Percentiles rank a stretch among this genome's conserved stretches.
phyloP scores from a whole-genome alignment of 2,888 invertebrate species.

The Strigamia transsilvanica region DNA sequence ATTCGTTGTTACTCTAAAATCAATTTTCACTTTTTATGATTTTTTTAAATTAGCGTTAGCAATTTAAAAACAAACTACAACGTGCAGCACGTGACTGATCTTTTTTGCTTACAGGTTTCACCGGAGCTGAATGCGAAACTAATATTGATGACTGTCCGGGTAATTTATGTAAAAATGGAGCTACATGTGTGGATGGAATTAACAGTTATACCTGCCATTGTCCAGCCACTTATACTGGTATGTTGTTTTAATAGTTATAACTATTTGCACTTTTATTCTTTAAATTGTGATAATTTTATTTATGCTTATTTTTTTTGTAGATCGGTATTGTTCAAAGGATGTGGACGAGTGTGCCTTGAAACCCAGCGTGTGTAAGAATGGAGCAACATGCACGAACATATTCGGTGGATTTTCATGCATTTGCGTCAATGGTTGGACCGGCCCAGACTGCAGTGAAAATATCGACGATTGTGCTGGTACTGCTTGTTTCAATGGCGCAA shows the following conservation, averaged over 20 bases:
- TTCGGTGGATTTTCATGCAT: conserved; percentile 92
- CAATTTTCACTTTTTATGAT: conserved; percentile 21
- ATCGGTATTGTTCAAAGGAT: conserved; percentile 77
- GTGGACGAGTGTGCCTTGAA: conserved; percentile 91
- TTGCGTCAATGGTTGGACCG: conserved; percentile 98
- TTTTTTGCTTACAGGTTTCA: conserved; percentile 64
- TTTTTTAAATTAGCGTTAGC: conserved; percentile 51
- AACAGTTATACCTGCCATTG: conserved; percentile 91
- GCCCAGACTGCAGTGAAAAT: conserved; percentile 90
- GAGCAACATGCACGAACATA: conserved; percentile 94
- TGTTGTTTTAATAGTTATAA: conserved; percentile 59
- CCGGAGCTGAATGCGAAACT: conserved; percentile 65
- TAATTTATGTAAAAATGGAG: conserved; percentile 91
- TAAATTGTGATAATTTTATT: not conserved
- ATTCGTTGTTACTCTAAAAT: conserved; percentile 32
- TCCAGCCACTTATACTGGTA: conserved; percentile 86
- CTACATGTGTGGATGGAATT: conserved; percentile 90
- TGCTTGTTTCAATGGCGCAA: conserved; percentile 95
- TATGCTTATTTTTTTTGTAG: not conserved
- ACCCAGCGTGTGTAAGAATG: conserved; percentile 89
- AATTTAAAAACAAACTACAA: not conserved
- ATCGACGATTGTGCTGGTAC: conserved; percentile 94
- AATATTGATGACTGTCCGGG: conserved; percentile 90
- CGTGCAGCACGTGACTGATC: conserved; percentile 25
- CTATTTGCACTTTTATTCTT: not conserved